These are phyloP conservation scores for Cololabis saira DNA, from an alignment of 2,113 vertebrate genomes.

Conservation along the genomic window DNA sequence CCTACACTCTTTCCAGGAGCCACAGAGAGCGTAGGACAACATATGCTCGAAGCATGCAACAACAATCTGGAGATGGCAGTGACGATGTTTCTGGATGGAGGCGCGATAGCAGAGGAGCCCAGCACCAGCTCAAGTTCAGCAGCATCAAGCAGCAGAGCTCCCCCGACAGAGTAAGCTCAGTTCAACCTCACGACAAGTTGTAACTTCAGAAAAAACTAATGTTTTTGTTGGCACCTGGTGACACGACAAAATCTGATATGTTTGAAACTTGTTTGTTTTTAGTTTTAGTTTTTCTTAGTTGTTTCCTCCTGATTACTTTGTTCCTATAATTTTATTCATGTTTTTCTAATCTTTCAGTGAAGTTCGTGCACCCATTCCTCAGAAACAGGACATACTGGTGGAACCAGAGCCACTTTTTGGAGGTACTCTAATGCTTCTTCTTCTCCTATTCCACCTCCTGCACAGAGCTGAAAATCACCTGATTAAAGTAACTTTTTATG, in stretches of 20 bases:
- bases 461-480: neutral
- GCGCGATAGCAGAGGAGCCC: conserved; percentile 94
- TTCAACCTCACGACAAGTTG: no score
- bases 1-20: conserved; percentile 83
- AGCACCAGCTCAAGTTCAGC: conserved; percentile 95
- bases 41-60: conserved; percentile 98
- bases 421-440: conserved; percentile 80
- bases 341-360: conserved; percentile 82
- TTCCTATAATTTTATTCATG: conserved; percentile 7
- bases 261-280: neutral
- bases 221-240: neutral
- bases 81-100: conserved; percentile 98
- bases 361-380: conserved; percentile 97
- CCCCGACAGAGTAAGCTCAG: conserved; percentile 87
- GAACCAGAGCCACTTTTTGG: conserved; percentile 98
- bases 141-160: conserved; percentile 85
- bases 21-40: conserved; percentile 95
- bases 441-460: neutral
- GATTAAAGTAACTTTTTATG: neutral
- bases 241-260: no score
- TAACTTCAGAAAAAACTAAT: neutral
- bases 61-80: conserved; percentile 99
- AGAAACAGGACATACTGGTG: conserved; percentile 98
- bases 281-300: neutral
- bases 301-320: neutral